A percentile compares a stretch with the other conserved stretches of the same genome.
Conservation (phyloP, 2,797 vertebrate genomes). For the Aeoliscus strigatus region DNA sequence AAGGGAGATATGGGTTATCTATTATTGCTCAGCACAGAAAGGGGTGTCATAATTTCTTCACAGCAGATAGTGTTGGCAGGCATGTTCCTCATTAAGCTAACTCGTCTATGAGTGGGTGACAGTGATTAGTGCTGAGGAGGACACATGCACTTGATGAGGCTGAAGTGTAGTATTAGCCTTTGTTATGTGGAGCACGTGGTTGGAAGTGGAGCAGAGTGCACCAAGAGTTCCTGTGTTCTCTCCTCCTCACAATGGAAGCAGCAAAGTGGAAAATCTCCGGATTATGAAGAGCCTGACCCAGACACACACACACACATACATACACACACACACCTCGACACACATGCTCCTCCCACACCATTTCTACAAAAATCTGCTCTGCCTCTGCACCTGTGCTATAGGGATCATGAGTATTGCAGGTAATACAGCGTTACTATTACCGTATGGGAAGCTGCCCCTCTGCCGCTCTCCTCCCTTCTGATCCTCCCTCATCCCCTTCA, state of each 20-base stretch:
- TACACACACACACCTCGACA: constrained; percentile 5
- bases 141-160: constrained; percentile 55
- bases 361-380: constrained; percentile 41
- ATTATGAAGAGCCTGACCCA: constrained; percentile 56
- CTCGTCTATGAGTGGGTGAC: constrained; percentile 50
- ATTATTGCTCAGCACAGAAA: constrained; percentile 40
- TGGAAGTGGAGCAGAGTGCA: constrained; percentile 51
- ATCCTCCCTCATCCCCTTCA: constrained; percentile 54
- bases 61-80: constrained; percentile 45
- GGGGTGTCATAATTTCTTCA: constrained; percentile 38
- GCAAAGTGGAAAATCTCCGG: constrained; percentile 64
- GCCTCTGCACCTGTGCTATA: constrained; percentile 34
- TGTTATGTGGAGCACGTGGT: constrained; percentile 44
- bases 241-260: constrained; percentile 57
- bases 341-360: constrained; percentile 23
- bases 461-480: constrained; percentile 47
- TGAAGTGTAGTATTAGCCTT: constrained; percentile 55
- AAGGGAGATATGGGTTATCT: constrained; percentile 52
- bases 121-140: constrained; percentile 60
- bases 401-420: constrained; percentile 41
- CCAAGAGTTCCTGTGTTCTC: constrained; percentile 49
- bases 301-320: constrained; percentile 7
- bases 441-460: constrained; percentile 46
- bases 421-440: constrained; percentile 59
- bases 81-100: constrained; percentile 48